Evolutionary conservation across 2,797 vertebrate species (phyloP), one percentile per base, ranked within the genome.

Genomic region (Premnoplex brunnescens): DNA sequence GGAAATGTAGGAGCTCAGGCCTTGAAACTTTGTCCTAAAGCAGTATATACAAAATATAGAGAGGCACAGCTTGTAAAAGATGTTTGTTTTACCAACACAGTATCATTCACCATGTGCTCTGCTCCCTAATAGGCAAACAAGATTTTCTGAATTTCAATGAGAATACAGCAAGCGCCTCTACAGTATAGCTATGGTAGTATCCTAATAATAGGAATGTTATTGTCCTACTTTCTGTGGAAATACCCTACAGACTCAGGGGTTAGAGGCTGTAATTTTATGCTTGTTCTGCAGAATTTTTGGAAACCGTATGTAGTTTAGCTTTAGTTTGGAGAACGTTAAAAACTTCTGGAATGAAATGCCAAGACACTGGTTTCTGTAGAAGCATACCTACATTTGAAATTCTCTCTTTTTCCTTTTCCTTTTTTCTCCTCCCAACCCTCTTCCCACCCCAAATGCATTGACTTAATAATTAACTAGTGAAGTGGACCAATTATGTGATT

Each of bases 401-500:
- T 30, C 3, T 76, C 18, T 39, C 37, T 44, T 88, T 79, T 72
- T 46, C 6, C 12, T 64, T 52, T 77, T 78, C 13, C 11, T 36
- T 30, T 21, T n/a, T 60, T 22, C 21, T 54, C 56, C 55, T 36
- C 20, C 18, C n/a, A 30, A 9, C 11, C 24, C 11, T 26, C 7
- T 17, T 27, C 7, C 6, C 6, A 17, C 5, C 14, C 10, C 24
- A 43, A 91, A 81, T 89, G 72, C 41, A 24, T 80, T 86, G 66
- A 81, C 20, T 91, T 79, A 84, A 85, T 85, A 43, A 94, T 95
- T 97, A 94, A 79, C 81, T 96, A 48, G 63, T 71, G 46, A 88
- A 95, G 55, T 78, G 55, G 78, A 75, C 60, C 12, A 23, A 87
- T 93, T 92, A 74, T 52, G 60, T 94, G 62, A 92, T 93, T 54